Evolutionary conservation across 2,113 vertebrate genomes (phyloP), one percentile per base, ranked within the genome.

Genomic region (Cyprinodon brontotheroides): DNA sequence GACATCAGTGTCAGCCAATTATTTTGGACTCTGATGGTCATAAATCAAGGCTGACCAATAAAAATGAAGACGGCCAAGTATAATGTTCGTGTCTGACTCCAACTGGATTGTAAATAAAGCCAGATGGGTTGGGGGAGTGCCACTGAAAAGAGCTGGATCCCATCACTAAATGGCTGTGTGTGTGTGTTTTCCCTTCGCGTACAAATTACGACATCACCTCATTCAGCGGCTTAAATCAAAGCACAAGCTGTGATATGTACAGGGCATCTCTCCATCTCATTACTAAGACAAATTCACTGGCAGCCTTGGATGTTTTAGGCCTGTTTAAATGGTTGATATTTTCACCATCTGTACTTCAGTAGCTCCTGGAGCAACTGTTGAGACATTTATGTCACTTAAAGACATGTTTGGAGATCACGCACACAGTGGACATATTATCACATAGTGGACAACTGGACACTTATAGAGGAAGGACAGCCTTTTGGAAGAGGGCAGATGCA

Each of bases 41-140:
- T 99, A 98, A 98, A 98, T 99, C 98, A 98, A 97, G 95, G 96
- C 96, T 98, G 98, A 98, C 96, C 96, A 96, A 96, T 97, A 98
- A 98, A 92, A 98, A 97, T 90, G 93, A 98, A 98, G 96, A 97
- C 96, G 96, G 97, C 96, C 97, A 97, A 99, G 96, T 95, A 96
- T 96, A 98, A 97, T 96, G 89, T 97, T 97, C 96, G 94, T 96
- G 96, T 97, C 96, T 94, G 96, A 96, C 94, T 96, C 92, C 94
- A 95, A 96, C 94, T 94, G 95, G 95, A 97, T 96, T 95, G 95
- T 89, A 97, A 99, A 97, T 96, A 96, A 95, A 98, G 96, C 96
- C 97, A 99, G 97, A 99, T 99, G 97, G 96, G 93, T 95, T 96
- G 95, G 96, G 95, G 96, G 94, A 94, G 89, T 93, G 95, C 97